Base-by-base conservation (phyloP, 2,113 vertebrate species). In the Acrocephalus kingi region DNA sequence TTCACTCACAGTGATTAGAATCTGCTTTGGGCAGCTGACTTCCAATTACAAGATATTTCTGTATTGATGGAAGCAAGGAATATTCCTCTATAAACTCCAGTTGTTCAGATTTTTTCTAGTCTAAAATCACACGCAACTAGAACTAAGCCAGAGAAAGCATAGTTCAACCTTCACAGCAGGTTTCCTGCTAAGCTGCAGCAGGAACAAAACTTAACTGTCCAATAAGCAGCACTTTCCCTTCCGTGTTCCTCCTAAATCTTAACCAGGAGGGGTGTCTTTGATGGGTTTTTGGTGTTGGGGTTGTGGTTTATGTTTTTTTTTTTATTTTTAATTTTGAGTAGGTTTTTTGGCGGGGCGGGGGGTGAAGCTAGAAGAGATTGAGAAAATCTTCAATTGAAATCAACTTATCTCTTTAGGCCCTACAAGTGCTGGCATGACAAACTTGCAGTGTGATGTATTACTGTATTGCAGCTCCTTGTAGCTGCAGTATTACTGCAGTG, bases 261-360 rank as follows among this genome's bases (percentile, higher is more conserved):
- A 58, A 55, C 15, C 3, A 23, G 19, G 24, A 52, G 17, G 6
- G 7, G 8, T 1, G 5, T 52, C 66, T 46, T n/a, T 15, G 2
- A 18, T 33, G 7, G 6, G 2, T 15, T 18, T 31, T 69, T 71
- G 23, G 7, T 52, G 45, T 45, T 43, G 56, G 2, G 2, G 5
- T 17, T 55, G 2, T 14, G 49, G 12, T 24, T 24, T 49, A 39
- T 25, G 14, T 15, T 27, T 27, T 27, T 51, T 15, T 51, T 51
- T 27, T 51, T 27, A 25, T 46, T 46, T 20, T 46, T 48, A 22
- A 31, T 21, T 63, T 58, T 43, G 7, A 3, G 6, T 19, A 4
- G 13, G 1, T 7, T 67, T 62, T 73, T 22, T n/a, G 6, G 12
- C 2, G 3, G 5, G 11, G 10, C 10, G 4, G n/a, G 7, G 1